Evolutionary conservation across 2,113 vertebrate genomes (phyloP).

Genomic region (Scolopax mira): DNA sequence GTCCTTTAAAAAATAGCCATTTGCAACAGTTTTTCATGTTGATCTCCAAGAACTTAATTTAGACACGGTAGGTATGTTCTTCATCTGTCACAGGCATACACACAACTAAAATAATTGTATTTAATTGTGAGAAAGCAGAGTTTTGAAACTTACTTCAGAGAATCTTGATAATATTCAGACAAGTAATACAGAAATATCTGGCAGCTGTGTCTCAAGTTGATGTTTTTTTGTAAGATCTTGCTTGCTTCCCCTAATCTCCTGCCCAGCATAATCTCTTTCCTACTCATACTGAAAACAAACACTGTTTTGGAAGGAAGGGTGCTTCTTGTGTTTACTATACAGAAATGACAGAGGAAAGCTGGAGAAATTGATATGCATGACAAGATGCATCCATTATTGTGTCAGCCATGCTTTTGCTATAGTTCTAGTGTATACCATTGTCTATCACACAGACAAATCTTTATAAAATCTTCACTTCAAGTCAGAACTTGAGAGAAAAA

Average conservation of each 20-base stretch:
- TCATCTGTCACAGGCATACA: background rate
- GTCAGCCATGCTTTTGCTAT: background rate
- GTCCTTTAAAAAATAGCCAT: background rate
- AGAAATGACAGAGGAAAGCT: background rate
- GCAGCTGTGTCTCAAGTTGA: background rate
- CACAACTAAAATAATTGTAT: background rate
- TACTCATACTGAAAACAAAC: background rate
- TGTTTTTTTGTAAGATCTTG: background rate
- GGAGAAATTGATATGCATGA: background rate
- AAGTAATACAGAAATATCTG: background rate
- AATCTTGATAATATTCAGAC: background rate
- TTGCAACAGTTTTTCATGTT: background rate
- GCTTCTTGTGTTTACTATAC: background rate
- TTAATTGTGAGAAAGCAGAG: background rate
- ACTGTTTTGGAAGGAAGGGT: background rate
- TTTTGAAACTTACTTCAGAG: background rate
- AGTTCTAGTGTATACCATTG: background rate
- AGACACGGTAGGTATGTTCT: background rate
- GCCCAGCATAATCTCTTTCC: background rate
- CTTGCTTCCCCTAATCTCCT: background rate
- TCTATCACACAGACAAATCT: background rate
- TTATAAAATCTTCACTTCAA: background rate
- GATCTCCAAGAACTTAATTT: background rate
- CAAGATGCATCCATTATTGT: background rate
- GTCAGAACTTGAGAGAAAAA: background rate